These are phyloP conservation scores for Ophiothrix spiculata DNA, from an alignment of 35 echinoderm and acorn worm genomes.

Conservation along the genomic window DNA sequence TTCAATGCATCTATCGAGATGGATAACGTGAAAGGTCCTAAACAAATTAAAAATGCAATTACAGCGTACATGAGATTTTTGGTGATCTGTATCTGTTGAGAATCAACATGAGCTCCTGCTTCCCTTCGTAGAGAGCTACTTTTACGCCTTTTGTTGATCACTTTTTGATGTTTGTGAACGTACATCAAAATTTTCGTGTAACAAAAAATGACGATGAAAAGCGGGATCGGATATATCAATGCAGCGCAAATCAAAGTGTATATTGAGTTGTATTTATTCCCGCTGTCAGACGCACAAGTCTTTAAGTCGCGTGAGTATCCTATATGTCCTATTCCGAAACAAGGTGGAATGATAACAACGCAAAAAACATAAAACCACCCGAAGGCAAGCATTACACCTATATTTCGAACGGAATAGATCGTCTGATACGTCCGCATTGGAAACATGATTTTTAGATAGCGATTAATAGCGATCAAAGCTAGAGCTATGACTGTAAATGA, in stretches of 20 bases:
- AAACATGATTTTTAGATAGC: constrained; percentile 29
- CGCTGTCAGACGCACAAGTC: constrained; percentile 11
- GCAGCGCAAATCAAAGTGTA: constrained; percentile 20
- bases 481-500: constrained; percentile 16
- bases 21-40: constrained; percentile 61
- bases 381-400: constrained; percentile 16
- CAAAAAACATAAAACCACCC: constrained; percentile 2
- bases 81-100: constrained; percentile 66
- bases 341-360: constrained; percentile 1
- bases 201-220: constrained; percentile 24
- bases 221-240: constrained; percentile 15
- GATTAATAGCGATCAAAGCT: constrained; percentile 41
- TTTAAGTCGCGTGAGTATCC: constrained; percentile 33
- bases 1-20: constrained; percentile 40
- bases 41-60: constrained; percentile 71
- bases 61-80: constrained; percentile 78
- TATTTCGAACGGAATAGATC: constrained; percentile 32
- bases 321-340: constrained; percentile 10
- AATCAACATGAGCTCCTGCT: background rate
- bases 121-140: background rate
- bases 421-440: background rate
- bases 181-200: constrained; percentile 25
- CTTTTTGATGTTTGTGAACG: background rate
- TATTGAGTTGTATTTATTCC: constrained; percentile 23
- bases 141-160: background rate